These are phyloP conservation scores for Rhaphigaster nebulosa DNA, from an alignment of 2,888 invertebrate species.

Conservation along the genomic window DNA sequence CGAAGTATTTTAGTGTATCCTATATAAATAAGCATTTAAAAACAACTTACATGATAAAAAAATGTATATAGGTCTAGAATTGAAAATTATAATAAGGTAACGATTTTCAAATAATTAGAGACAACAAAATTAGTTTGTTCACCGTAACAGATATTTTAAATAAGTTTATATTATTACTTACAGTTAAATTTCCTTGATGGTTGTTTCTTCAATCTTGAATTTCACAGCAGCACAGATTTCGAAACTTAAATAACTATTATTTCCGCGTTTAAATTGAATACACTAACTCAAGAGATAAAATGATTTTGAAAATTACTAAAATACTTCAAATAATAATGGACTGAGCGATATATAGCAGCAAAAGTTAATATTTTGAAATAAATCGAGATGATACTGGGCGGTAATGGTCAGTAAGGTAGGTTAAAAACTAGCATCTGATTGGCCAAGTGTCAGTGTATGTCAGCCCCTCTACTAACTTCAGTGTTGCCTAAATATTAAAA, in stretches of 20 bases:
- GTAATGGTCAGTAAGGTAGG: neutral
- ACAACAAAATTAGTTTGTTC: neutral
- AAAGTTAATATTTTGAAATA: neutral
- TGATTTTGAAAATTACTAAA: too few relatives aligned
- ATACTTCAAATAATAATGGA: too few relatives aligned
- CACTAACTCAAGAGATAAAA: neutral
- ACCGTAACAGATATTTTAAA: neutral
- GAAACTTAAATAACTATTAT: neutral
- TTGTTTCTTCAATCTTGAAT: neutral
- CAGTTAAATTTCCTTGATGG: neutral
- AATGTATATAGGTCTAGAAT: too few relatives aligned
- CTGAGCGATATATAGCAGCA: too few relatives aligned
- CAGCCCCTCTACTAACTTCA: neutral
- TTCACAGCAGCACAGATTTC: neutral
- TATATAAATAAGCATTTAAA: too few relatives aligned
- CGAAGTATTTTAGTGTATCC: too few relatives aligned
- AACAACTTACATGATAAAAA: neutral
- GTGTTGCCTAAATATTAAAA: neutral
- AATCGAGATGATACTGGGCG: neutral
- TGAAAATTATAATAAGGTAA: neutral
- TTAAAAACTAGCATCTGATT: neutral
- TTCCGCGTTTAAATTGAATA: neutral
- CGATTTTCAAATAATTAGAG: neutral
- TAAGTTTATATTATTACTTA: neutral
- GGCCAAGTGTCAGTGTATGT: neutral